These are phyloP conservation scores for Sphenopsis melanotis DNA, from an alignment of 2,797 vertebrate genomes.

Conservation along the genomic window DNA sequence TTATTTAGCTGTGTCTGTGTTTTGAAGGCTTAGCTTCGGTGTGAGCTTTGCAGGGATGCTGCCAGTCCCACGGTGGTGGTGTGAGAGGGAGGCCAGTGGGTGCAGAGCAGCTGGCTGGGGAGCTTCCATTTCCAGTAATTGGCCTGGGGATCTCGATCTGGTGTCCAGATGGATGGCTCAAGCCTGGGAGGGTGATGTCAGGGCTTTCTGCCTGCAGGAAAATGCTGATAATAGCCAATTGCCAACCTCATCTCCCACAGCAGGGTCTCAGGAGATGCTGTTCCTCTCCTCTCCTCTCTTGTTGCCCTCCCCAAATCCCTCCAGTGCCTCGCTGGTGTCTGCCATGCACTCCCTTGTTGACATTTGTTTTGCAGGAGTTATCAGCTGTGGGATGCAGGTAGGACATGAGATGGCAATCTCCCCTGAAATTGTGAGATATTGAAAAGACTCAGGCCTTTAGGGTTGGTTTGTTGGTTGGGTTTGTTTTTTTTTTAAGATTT, in stretches of 20 bases:
- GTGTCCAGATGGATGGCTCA: accelerated
- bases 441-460: neutral
- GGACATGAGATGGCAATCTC: neutral
- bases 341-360: neutral
- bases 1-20: neutral
- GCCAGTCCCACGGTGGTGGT: accelerated
- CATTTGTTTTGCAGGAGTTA: neutral
- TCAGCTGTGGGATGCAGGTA: neutral
- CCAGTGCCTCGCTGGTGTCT: accelerated
- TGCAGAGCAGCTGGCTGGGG: neutral
- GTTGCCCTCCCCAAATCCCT: accelerated
- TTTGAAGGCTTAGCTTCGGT: neutral
- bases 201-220: neutral
- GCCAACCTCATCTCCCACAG: accelerated
- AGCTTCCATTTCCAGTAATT: accelerated
- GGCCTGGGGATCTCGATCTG: neutral
- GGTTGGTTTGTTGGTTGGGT: neutral
- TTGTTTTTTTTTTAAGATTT: neutral
- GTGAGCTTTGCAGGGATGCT: neutral
- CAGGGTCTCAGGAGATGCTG: neutral
- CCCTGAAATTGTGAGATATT: neutral
- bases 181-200: neutral
- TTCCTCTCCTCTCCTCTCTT: neutral
- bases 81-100: neutral
- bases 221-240: accelerated